Evolutionary conservation across 2,888 invertebrate species (phyloP), one percentile per base, ranked within the genome.

Genomic region (Hydrotaea cyrtoneurina): DNA sequence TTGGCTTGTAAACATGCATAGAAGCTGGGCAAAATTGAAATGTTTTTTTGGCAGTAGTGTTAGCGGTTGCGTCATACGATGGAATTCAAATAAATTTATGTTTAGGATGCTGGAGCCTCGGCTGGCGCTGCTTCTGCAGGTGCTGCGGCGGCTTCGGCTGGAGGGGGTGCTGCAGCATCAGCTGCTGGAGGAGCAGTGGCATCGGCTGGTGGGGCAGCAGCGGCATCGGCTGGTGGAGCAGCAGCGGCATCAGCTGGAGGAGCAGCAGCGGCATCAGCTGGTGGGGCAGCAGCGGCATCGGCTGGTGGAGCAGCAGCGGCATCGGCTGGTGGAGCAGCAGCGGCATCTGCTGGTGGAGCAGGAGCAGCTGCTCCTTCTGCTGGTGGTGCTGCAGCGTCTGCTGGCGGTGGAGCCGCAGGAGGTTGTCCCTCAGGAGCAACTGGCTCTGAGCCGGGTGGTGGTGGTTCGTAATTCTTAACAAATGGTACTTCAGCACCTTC

Each of bases 401-500:
- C 90, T 86, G 91, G 80, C 17, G 91, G 90, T 0, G 91, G 88
- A 2, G 89, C 90, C 11, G 89, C 89, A 0, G 92, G 90, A 7
- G 90, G 88, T 4, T 89, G 92, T 87, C 88, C 90, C 11, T 87
- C 91, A n/a, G 89, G 87, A 57, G 86, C 85, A 73, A 88, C 89
- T 78, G 91, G 90, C 86, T 92, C 92, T 17, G 91, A 89, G 64
- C 89, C 90, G 73, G 92, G 91, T 90, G 91, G 92, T 89, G 92
- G 92, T 86, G 90, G 88, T 82, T 92, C 92, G 86, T 91, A 92
- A 87, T 93, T 93, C 88, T 91, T 92, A 53, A 93, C 93, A 86
- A 88, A 93, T 71, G 93, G 93, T 73, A 93, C 93, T 86, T 93
- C 92, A 87, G 93, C 93, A 85, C 92, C 93, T 88, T 93, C 93